A percentile compares a stretch with the other conserved stretches of the same genome.
Conservation (phyloP, 2,113 vertebrate species). For the Oncorhynchus gorbuscha region DNA sequence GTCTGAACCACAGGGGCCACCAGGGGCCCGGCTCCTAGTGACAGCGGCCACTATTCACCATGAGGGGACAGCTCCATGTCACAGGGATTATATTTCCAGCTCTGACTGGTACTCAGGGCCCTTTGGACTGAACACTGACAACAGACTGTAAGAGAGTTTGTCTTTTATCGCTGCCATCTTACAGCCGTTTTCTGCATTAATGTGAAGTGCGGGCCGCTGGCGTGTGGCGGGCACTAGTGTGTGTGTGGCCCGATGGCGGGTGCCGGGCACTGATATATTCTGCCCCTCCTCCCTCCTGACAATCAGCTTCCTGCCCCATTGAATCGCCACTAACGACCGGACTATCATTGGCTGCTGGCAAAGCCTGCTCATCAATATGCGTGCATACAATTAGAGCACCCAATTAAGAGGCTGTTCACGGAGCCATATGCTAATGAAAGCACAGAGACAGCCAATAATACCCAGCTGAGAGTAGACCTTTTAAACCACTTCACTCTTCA, state of each 20-base stretch:
- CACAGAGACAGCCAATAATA: constrained; percentile 61
- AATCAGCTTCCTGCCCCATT: constrained; percentile 55
- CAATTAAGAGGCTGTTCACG: constrained; percentile 64
- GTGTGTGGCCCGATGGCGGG: constrained; percentile 17
- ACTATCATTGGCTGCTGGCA: constrained; percentile 49
- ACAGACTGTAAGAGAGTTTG: background rate
- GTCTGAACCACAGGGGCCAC: background rate
- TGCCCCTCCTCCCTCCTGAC: constrained; percentile 56
- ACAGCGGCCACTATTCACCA: background rate
- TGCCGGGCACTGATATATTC: constrained; percentile 45
- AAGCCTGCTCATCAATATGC: constrained; percentile 54
- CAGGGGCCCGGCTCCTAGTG: background rate
- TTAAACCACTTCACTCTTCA: constrained; percentile 62
- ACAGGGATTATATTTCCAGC: background rate
- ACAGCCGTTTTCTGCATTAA: constrained; percentile 45
- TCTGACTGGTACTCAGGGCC: constrained; percentile 7
- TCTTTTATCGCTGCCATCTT: constrained; percentile 20
- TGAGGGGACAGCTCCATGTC: background rate
- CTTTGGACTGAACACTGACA: background rate
- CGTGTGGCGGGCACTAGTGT: constrained; percentile 13
- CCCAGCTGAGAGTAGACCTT: constrained; percentile 62
- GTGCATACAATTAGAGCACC: constrained; percentile 53
- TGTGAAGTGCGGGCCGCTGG: constrained; percentile 25
- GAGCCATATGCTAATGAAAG: constrained; percentile 64
- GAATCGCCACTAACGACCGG: constrained; percentile 42